phyloP scores from a whole-genome alignment of 2,113 vertebrate species.

The Heptranchias perlo region DNA sequence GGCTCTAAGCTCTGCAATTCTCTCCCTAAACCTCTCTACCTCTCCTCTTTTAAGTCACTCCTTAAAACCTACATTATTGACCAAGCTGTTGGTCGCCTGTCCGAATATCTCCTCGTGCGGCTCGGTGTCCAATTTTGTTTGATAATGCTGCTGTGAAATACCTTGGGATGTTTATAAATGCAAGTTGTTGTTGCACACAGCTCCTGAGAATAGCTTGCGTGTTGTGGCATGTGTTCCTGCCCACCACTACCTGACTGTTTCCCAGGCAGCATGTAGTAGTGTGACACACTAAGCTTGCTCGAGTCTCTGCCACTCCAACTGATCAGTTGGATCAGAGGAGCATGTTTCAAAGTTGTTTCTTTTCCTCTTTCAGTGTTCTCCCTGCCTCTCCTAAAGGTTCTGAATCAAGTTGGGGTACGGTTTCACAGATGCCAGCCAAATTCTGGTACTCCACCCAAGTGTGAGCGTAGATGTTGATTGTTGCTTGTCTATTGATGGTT shows the following conservation, averaged over 20 bases:
- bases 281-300: neutral
- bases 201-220: too few relatives aligned
- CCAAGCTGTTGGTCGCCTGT: too few relatives aligned
- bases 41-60: neutral
- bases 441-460: neutral
- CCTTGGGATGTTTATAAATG: too few relatives aligned
- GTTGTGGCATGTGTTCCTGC: too few relatives aligned
- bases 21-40: neutral
- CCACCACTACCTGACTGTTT: too few relatives aligned
- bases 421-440: neutral
- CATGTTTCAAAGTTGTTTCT: neutral
- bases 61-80: too few relatives aligned
- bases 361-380: neutral
- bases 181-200: too few relatives aligned
- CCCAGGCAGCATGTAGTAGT: neutral
- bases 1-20: neutral
- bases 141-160: too few relatives aligned
- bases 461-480: neutral
- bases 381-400: neutral
- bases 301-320: neutral
- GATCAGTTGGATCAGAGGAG: neutral
- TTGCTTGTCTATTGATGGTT: neutral
- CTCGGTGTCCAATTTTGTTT: too few relatives aligned
- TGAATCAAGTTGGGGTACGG: neutral
- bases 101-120: too few relatives aligned